These are phyloP conservation scores for Melierax canorus DNA, from an alignment of 2,113 vertebrate genomes.

Conservation along the genomic window DNA sequence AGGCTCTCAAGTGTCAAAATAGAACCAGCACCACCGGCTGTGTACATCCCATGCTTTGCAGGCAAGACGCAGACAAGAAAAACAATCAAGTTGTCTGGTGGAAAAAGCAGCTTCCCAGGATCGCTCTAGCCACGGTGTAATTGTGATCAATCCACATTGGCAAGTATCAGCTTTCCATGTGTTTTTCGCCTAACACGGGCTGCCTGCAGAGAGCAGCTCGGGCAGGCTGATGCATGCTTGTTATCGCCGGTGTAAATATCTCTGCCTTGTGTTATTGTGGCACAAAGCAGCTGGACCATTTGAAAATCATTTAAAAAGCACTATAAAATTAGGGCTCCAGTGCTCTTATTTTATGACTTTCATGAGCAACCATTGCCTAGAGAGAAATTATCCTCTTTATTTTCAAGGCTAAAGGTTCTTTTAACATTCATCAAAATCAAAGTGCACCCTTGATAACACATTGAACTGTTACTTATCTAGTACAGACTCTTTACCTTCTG, in stretches of 20 bases:
- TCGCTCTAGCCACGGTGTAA: background rate
- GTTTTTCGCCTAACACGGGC: background rate
- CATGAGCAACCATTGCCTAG: constrained; percentile 57
- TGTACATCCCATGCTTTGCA: rapidly evolving
- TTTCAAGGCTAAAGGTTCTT: constrained; percentile 70
- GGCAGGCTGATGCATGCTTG: constrained; percentile 55
- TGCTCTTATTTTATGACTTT: constrained; percentile 58
- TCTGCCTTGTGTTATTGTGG: constrained; percentile 50
- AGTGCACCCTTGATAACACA: constrained; percentile 64
- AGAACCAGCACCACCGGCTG: background rate
- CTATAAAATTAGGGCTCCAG: constrained; percentile 65
- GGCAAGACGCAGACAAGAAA: background rate
- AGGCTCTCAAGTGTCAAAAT: background rate
- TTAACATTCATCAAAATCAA: constrained; percentile 67
- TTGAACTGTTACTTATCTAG: constrained; percentile 56
- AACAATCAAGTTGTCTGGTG: background rate
- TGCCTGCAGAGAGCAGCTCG: background rate
- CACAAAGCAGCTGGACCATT: constrained; percentile 69
- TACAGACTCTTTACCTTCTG: constrained; percentile 56
- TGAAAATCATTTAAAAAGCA: constrained; percentile 68
- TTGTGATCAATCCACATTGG: background rate
- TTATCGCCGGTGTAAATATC: constrained; percentile 45
- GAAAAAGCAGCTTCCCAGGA: background rate
- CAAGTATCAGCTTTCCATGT: constrained; percentile 34
- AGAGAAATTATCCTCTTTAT: constrained; percentile 72